A percentile compares a stretch with the other conserved stretches of the same genome.
These are phyloP conservation scores for Andricus quercusramuli DNA, from an alignment of 2,888 invertebrate species.

Conservation along the genomic window DNA sequence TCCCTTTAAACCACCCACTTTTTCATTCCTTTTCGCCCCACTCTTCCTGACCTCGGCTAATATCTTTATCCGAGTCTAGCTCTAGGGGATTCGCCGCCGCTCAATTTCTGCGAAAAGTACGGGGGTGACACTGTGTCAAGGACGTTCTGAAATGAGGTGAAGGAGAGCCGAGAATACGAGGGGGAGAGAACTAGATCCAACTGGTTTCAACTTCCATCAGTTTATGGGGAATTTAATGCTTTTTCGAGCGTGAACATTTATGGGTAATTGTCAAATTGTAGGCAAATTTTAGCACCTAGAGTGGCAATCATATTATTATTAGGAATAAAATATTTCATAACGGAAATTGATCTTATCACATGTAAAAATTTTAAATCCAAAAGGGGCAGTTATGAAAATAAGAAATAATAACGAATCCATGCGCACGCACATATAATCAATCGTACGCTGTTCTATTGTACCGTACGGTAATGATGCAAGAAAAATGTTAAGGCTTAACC, in stretches of 20 bases:
- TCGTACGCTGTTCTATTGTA: too few relatives aligned
- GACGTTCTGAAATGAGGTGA: constrained; percentile 53
- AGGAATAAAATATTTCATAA: too few relatives aligned
- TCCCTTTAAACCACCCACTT: constrained; percentile 48
- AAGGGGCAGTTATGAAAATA: too few relatives aligned
- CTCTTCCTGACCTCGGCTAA: constrained; percentile 59
- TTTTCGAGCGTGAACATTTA: neutral
- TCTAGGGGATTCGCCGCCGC: constrained; percentile 38
- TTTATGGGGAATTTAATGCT: constrained; percentile 1
- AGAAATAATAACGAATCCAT: too few relatives aligned
- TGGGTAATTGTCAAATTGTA: too few relatives aligned
- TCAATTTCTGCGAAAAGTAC: constrained; percentile 52
- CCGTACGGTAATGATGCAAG: too few relatives aligned
- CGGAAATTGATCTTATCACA: too few relatives aligned
- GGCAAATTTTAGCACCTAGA: too few relatives aligned
- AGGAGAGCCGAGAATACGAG: constrained; percentile 45
- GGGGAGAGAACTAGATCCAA: constrained; percentile 12
- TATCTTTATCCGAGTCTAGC: constrained; percentile 48
- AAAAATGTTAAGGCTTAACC: too few relatives aligned
- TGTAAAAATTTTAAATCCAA: too few relatives aligned
- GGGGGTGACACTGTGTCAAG: constrained; percentile 57
- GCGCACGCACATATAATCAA: too few relatives aligned
- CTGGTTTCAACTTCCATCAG: neutral
- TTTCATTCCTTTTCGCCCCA: constrained; percentile 41
- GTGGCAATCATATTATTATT: too few relatives aligned